Evolutionary conservation across 2,888 invertebrate species (phyloP).

Genomic region (Ochropacha duplaris): DNA sequence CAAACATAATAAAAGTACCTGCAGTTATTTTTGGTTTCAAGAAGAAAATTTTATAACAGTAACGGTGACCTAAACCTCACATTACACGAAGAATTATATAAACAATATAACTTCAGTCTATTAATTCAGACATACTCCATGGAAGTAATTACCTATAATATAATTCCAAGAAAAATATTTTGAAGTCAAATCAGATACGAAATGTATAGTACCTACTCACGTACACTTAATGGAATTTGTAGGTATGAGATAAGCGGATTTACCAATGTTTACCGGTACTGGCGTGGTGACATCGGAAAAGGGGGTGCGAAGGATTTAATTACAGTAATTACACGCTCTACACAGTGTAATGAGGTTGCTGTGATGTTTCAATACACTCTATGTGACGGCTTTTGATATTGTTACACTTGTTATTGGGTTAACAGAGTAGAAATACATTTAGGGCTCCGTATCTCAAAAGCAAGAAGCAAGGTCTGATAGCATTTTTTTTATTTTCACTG

Average conservation of each 20-base stretch:
- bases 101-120: too few relatives aligned
- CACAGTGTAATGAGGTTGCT: constrained; percentile 34
- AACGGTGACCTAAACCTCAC: too few relatives aligned
- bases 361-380: constrained; percentile 13
- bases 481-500: too few relatives aligned
- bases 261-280: constrained; percentile 16
- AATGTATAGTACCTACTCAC: background rate
- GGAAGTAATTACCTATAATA: too few relatives aligned
- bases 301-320: constrained; percentile 36
- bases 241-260: constrained; percentile 27
- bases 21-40: too few relatives aligned
- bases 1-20: background rate
- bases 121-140: too few relatives aligned
- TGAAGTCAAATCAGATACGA: background rate
- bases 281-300: constrained; percentile 31
- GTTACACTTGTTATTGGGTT: background rate
- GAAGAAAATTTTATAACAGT: too few relatives aligned
- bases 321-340: constrained; percentile 42
- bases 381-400: background rate
- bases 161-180: too few relatives aligned
- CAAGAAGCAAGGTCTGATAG: too few relatives aligned
- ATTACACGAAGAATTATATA: too few relatives aligned
- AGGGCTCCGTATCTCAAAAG: too few relatives aligned
- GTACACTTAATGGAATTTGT: background rate
- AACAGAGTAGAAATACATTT: too few relatives aligned